Evolutionary conservation across 2,888 invertebrate genomes (phyloP).

Genomic region (Atrina japonica): DNA sequence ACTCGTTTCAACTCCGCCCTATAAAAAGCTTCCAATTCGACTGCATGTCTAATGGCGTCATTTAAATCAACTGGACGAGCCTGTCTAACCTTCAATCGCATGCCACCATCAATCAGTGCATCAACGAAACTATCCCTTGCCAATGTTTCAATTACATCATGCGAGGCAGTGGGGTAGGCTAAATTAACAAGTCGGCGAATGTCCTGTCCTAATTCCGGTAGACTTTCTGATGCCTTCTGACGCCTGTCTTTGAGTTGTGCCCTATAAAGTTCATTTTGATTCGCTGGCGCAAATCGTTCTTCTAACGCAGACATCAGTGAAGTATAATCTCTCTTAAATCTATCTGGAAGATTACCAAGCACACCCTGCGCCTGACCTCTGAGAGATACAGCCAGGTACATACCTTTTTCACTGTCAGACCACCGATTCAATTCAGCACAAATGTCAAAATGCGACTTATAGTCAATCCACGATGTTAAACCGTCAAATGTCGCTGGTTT

Average conservation of each 20-base stretch:
- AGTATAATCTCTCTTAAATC: background rate
- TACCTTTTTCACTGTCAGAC: background rate
- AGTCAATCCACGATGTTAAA: no score
- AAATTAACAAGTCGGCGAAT: background rate
- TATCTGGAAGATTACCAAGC: background rate
- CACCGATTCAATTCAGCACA: no score
- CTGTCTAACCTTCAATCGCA: background rate
- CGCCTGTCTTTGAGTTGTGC: background rate
- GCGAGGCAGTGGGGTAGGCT: background rate
- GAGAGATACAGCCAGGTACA: background rate
- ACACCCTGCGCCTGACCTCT: background rate
- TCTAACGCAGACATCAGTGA: background rate
- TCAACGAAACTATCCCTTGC: background rate
- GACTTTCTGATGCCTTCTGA: background rate
- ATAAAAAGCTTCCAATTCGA: no score
- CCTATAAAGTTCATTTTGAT: constrained; percentile 1
- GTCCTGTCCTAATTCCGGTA: background rate
- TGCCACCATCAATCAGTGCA: background rate
- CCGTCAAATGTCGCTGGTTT: no score
- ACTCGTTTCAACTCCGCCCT: no score
- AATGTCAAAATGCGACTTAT: no score
- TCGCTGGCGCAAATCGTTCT: background rate
- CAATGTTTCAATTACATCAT: background rate
- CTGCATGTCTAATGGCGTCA: no score
- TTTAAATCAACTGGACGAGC: no score